These are phyloP conservation scores for Myrmophylax atrothorax DNA, from an alignment of 2,113 vertebrate species.

Conservation along the genomic window DNA sequence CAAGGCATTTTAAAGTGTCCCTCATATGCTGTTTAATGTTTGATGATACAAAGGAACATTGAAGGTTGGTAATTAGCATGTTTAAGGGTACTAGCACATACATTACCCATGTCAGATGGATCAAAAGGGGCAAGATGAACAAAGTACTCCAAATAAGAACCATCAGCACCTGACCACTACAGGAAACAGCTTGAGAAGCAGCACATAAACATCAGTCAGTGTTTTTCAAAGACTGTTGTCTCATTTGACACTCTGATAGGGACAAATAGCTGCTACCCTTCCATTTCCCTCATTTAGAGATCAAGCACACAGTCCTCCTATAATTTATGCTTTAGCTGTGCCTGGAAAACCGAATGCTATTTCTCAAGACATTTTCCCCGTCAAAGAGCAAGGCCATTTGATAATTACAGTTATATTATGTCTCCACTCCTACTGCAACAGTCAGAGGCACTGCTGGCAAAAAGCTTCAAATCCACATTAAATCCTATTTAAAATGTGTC, in stretches of 20 bases:
- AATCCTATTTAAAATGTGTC: slow-evolving; percentile 29
- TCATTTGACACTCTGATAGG: background rate
- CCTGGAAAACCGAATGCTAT: background rate
- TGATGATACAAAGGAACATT: background rate
- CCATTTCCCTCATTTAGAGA: slow-evolving; percentile 10
- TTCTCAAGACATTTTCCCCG: background rate
- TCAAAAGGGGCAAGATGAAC: slow-evolving; percentile 22
- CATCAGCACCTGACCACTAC: background rate
- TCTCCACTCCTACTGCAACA: background rate
- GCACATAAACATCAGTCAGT: background rate
- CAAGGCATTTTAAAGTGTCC: background rate
- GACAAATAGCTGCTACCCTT: background rate
- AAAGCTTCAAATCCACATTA: slow-evolving; percentile 11
- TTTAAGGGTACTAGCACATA: background rate
- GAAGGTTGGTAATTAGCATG: background rate
- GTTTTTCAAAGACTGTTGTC: background rate
- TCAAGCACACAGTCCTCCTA: background rate
- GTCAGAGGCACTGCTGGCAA: background rate
- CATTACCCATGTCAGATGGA: background rate
- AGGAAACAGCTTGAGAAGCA: background rate
- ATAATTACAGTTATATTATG: slow-evolving; percentile 11
- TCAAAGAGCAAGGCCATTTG: slow-evolving; percentile 7
- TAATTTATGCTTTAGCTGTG: slow-evolving; percentile 1
- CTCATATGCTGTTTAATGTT: background rate
- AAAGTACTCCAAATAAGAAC: background rate